phyloP scores from a whole-genome alignment of 2,113 vertebrate species.

The Phoenicopterus ruber region DNA sequence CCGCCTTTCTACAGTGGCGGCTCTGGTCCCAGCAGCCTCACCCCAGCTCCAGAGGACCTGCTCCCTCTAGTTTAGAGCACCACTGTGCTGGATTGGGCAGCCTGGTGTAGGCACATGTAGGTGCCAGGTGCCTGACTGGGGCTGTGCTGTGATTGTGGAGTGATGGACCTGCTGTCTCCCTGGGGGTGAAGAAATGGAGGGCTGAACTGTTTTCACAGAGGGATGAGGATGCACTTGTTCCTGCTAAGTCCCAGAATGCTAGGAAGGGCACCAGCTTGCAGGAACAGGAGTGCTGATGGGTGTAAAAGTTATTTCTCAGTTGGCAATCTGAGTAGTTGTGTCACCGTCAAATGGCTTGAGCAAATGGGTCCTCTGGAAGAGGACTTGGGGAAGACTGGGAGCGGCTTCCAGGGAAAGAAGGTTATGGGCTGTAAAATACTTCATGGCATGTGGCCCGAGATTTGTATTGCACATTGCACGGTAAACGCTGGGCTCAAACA shows the following conservation, averaged over 20 bases:
- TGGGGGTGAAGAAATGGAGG: background rate
- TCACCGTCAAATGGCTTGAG: background rate
- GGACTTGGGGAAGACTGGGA: background rate
- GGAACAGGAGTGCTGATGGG: background rate
- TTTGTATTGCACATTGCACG: fast-evolving
- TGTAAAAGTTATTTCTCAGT: background rate
- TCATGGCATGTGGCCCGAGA: background rate
- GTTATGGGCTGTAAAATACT: background rate
- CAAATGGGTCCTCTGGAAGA: background rate
- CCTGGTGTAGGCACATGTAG: fast-evolving
- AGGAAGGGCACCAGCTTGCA: background rate
- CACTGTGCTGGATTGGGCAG: fast-evolving
- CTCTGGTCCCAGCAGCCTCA: background rate
- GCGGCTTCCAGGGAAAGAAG: background rate
- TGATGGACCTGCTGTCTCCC: background rate
- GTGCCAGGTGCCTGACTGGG: fast-evolving
- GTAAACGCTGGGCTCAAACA: background rate
- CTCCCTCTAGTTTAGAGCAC: background rate
- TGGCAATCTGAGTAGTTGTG: background rate
- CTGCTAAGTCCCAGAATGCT: background rate
- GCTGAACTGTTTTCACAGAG: background rate
- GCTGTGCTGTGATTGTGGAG: background rate
- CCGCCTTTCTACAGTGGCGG: background rate
- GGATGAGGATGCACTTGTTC: background rate
- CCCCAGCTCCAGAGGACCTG: background rate